Evolutionary conservation across 1,140 invertebrate species (phyloP).

Genomic region (Pomacea maculata): DNA sequence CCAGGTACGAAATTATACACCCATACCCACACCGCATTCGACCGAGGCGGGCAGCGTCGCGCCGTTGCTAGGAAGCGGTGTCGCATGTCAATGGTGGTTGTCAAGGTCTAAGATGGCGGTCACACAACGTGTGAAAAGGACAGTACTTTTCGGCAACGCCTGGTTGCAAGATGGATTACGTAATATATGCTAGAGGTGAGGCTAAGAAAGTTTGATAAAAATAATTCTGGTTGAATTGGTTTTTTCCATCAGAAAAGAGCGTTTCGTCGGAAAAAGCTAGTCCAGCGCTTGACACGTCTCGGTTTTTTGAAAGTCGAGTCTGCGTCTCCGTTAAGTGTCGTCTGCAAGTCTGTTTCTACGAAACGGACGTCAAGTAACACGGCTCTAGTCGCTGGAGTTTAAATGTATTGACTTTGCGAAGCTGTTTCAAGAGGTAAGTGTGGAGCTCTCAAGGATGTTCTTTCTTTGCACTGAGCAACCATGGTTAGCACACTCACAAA

Average conservation of each 20-base stretch:
- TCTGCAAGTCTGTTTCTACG: background rate
- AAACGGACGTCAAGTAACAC: background rate
- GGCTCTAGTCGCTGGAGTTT: background rate
- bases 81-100: background rate
- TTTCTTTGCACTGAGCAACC: background rate
- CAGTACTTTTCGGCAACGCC: background rate
- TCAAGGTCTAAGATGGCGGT: conserved; percentile 8
- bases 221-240: background rate
- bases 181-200: background rate
- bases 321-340: background rate
- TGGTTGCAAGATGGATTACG: background rate
- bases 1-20: background rate
- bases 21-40: background rate
- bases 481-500: background rate
- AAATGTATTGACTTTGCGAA: background rate
- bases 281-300: background rate
- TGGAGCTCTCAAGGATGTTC: background rate
- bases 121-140: background rate
- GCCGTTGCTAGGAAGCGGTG: conserved; percentile 2
- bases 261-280: too few relatives aligned
- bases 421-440: background rate
- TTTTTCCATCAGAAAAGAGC: too few relatives aligned
- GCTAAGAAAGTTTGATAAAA: background rate
- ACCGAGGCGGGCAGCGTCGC: background rate
- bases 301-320: background rate